phyloP scores from a whole-genome alignment of 2,888 invertebrate genomes.

The Heliconius cydno region DNA sequence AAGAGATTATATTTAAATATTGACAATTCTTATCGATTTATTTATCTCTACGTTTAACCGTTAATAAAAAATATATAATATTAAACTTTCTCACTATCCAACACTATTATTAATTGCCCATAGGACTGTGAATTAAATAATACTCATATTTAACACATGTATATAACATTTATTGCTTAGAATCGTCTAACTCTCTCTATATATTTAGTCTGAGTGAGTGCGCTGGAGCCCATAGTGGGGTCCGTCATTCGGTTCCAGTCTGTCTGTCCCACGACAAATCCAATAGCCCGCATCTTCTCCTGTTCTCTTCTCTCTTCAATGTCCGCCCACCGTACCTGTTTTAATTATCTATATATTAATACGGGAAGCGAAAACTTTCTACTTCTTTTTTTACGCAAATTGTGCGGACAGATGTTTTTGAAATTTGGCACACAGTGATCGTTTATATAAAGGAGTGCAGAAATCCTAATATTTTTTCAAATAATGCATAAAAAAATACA shows the following conservation, averaged over 20 bases:
- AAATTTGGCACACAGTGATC: neutral
- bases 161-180: conserved; percentile 35
- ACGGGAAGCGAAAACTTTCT: neutral
- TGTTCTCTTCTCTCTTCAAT: conserved; percentile 96
- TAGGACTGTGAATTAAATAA: neutral
- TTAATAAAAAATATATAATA: neutral
- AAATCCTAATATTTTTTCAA: neutral
- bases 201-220: conserved; percentile 97
- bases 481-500: neutral
- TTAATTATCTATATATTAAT: conserved; percentile 57
- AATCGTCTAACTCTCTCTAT: conserved; percentile 84
- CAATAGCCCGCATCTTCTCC: conserved; percentile 96
- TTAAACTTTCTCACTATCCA: neutral
- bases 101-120: neutral
- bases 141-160: neutral
- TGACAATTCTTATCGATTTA: neutral
- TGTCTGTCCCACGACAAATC: conserved; percentile 98
- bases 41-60: neutral
- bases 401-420: neutral
- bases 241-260: conserved; percentile 98
- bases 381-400: neutral
- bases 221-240: conserved; percentile 93
- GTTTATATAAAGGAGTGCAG: neutral
- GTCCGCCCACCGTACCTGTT: conserved; percentile 98
- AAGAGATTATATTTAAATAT: neutral